phyloP scores from a whole-genome alignment of 2,113 vertebrate genomes.

The Pseudopodoces humilis region DNA sequence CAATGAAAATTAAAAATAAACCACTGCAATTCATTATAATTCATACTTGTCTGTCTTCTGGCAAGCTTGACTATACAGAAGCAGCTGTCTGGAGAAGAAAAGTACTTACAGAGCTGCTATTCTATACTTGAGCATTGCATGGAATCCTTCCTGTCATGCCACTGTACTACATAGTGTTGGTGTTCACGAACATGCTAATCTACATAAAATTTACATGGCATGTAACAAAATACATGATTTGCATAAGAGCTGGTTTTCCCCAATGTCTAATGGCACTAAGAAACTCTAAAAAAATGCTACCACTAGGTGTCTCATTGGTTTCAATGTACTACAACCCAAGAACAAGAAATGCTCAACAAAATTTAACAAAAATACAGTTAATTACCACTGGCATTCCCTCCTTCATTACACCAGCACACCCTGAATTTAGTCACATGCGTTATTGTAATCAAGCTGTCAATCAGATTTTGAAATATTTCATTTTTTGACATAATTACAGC shows the following conservation, averaged over 20 bases:
- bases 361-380: slow-evolving; percentile 71
- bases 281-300: not conserved
- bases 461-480: slow-evolving; percentile 75
- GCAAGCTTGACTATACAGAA: slow-evolving; percentile 29
- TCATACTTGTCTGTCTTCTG: not conserved
- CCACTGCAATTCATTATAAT: not conserved
- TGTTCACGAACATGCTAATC: not conserved
- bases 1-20: not conserved
- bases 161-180: not conserved
- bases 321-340: not conserved
- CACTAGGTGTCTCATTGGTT: slow-evolving; percentile 60
- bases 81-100: not conserved
- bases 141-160: not conserved
- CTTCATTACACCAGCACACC: slow-evolving; percentile 57
- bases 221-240: not conserved
- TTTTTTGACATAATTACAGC: slow-evolving; percentile 76
- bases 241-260: not conserved
- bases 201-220: not conserved
- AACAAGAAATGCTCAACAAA: slow-evolving; percentile 35
- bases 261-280: not conserved
- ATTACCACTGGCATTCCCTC: slow-evolving; percentile 70
- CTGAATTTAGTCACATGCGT: slow-evolving; percentile 72
- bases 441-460: slow-evolving; percentile 79
- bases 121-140: not conserved
- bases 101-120: not conserved